Conservation (phyloP, 2,888 invertebrate species). For the Lymantria monacha region DNA sequence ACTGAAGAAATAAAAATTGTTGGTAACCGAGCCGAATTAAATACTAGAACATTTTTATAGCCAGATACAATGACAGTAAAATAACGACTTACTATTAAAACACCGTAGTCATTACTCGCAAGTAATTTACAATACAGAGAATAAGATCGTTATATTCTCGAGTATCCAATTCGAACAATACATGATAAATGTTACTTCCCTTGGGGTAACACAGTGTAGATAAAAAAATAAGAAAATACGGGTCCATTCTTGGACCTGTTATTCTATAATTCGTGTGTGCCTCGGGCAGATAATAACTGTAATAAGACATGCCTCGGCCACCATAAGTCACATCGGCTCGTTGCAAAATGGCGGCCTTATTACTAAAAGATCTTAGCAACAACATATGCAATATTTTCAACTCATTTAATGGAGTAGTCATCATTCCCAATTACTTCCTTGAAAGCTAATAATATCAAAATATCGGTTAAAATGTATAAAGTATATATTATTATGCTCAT, state of each 20-base stretch:
- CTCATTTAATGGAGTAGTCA: slow-evolving; percentile 3
- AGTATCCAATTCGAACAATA: slow-evolving; percentile 22
- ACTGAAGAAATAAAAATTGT: too few species aligned
- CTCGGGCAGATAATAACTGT: slow-evolving; percentile 66
- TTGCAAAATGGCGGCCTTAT: slow-evolving; percentile 33
- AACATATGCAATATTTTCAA: slow-evolving; percentile 29
- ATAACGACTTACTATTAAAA: slow-evolving; percentile 11
- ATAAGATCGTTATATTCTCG: slow-evolving; percentile 20
- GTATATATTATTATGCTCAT: background rate
- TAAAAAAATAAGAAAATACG: slow-evolving; percentile 30
- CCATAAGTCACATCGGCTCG: slow-evolving; percentile 64
- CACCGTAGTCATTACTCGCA: slow-evolving; percentile 15
- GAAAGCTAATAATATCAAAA: background rate
- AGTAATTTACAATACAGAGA: slow-evolving; percentile 22
- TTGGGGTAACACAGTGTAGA: slow-evolving; percentile 37
- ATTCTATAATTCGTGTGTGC: slow-evolving; percentile 62
- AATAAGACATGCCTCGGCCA: slow-evolving; percentile 54
- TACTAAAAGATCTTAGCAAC: slow-evolving; percentile 38
- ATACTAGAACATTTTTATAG: background rate
- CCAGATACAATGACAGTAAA: background rate
- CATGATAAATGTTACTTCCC: slow-evolving; percentile 35
- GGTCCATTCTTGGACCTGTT: slow-evolving; percentile 37
- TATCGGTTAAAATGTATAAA: background rate
- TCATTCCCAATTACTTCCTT: background rate
- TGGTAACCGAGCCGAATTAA: background rate